Percentiles rank a stretch among this genome's conserved stretches.
These are phyloP conservation scores for Bolinopsis microptera DNA, from an alignment of 37 sponge, comb jelly and placozoan genomes.

Conservation along the genomic window DNA sequence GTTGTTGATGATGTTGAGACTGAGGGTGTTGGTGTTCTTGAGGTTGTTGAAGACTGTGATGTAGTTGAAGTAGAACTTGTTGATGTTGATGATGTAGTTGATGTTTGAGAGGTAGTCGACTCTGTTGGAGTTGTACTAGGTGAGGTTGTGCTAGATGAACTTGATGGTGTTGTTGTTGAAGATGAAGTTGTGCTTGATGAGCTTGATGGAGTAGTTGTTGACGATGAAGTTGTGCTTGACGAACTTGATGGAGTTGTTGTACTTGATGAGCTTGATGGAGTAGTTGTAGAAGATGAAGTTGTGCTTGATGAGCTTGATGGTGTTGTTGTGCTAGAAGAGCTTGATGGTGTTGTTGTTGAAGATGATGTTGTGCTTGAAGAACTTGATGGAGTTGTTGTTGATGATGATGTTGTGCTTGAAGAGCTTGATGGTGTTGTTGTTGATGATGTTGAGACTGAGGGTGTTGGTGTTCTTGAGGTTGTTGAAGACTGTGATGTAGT, in stretches of 20 bases:
- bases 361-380: slow-evolving; percentile 5
- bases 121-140: not conserved
- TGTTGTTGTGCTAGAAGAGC: slow-evolving; percentile 8
- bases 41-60: not conserved
- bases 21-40: not conserved
- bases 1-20: not conserved
- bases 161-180: slow-evolving; percentile 28
- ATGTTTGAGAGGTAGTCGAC: not conserved
- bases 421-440: slow-evolving; percentile 10
- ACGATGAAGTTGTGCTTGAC: not conserved
- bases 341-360: slow-evolving; percentile 3
- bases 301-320: slow-evolving; percentile 13
- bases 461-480: not conserved
- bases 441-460: not conserved
- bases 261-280: not conserved
- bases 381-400: not conserved
- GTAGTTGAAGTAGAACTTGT: not conserved
- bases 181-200: not conserved
- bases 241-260: not conserved
- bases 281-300: not conserved
- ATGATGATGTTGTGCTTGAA: not conserved
- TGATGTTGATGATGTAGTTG: slow-evolving; percentile 16
- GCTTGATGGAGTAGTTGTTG: not conserved
- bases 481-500: not conserved
- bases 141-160: slow-evolving; percentile 30